These are phyloP conservation scores for Furcifer pardalis DNA, from an alignment of 2,797 vertebrate genomes.

Conservation along the genomic window DNA sequence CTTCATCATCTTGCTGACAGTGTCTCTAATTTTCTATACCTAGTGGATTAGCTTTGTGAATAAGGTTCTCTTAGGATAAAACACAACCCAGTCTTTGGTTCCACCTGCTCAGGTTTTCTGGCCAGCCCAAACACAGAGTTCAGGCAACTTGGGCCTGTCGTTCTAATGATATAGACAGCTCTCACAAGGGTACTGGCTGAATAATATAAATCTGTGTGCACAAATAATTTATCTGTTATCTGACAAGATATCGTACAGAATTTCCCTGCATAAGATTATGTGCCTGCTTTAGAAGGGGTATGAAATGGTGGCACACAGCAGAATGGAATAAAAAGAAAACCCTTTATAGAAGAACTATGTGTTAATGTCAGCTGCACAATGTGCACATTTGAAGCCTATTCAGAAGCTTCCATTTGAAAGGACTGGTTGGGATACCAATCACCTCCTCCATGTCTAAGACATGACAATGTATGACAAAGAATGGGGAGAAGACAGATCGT, in stretches of 20 bases:
- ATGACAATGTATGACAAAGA: neutral
- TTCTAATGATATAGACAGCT: neutral
- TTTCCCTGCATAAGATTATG: neutral
- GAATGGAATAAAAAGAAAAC: neutral
- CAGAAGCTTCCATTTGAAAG: neutral
- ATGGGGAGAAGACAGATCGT: neutral
- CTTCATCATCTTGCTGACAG: neutral
- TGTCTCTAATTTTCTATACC: neutral
- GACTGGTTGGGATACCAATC: neutral
- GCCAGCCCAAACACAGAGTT: slow-evolving; percentile 6
- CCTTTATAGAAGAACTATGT: neutral
- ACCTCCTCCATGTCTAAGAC: neutral
- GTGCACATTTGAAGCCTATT: neutral
- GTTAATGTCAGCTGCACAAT: neutral
- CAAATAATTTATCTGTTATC: slow-evolving; percentile 20
- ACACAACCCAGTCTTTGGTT: neutral
- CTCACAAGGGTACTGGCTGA: neutral
- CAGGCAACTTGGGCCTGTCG: neutral
- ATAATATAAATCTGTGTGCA: slow-evolving; percentile 24
- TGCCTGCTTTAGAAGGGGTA: slow-evolving; percentile 25
- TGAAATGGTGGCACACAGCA: slow-evolving; percentile 9
- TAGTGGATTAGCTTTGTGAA: neutral
- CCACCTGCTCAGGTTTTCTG: slow-evolving; percentile 11
- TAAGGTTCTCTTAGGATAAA: slow-evolving; percentile 1
- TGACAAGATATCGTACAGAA: neutral